Base-by-base conservation (phyloP, 2,113 vertebrate species). In the Gila orcuttii region DNA sequence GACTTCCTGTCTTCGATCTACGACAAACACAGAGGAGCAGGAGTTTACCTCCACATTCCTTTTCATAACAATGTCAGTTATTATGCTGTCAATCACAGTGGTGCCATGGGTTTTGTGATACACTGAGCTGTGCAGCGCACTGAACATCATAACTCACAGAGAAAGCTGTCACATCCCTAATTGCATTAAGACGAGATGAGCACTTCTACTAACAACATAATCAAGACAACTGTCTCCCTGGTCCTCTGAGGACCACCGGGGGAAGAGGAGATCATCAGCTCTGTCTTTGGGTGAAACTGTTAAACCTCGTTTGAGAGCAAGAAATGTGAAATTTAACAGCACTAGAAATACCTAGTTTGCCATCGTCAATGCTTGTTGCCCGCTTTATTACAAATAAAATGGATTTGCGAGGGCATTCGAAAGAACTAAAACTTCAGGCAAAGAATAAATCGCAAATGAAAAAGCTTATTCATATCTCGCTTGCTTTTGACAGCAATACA, bases 111-210 rank as follows among this genome's bases (percentile, higher is more conserved):
- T 50, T 83, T 83, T 59, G 82, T 55, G 50, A 83, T 9, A 19
- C 82, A 73, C 55, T 76, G 36, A 80, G 55, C n/a, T 66, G 71
- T 45, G 55, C 33, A 33, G 75, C 1, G 47, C 78, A 52, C 47
- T 82, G 28, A 69, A 52, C 33, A 83, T 83, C 82, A 83, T 83
- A 36, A 39, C 82, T 83, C 82, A 74, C 90, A 86, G 78, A 91
- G 87, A 89, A 90, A 42, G 81, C 89, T 85, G 88, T 92, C 90
- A 90, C 69, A 47, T 52, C 69, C 59, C 39, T 92, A 86, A 94
- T 93, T 93, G 86, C 84, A 92, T 93, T 91, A 90, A 90, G 84
- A 89, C 88, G 79, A 87, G 82, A 28, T 91, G 89, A 93, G 92
- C 88, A 87, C 50, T 80, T 87, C 85, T 88, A 89, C 79, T 90